phyloP scores from a whole-genome alignment of 2,113 vertebrate species.

The Porphyrio hochstetteri region DNA sequence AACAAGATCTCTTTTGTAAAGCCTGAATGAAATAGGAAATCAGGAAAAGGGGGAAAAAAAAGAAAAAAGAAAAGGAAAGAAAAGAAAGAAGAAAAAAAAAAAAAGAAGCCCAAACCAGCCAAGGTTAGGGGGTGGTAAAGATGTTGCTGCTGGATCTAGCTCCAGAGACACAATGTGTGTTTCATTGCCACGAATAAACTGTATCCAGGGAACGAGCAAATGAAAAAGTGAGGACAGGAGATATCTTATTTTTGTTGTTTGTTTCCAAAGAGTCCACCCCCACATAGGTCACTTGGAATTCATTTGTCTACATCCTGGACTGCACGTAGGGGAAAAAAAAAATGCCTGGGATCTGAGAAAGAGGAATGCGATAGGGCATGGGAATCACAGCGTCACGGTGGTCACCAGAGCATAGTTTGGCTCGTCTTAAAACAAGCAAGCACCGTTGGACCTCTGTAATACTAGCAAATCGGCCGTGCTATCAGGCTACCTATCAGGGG shows the following conservation, averaged over 20 bases:
- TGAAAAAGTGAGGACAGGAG: conserved; percentile 86
- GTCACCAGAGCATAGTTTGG: conserved; percentile 89
- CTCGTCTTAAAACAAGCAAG: conserved; percentile 87
- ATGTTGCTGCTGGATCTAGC: conserved; percentile 57
- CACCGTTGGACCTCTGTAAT: conserved; percentile 71
- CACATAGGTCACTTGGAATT: conserved; percentile 92
- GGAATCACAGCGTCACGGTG: conserved; percentile 89
- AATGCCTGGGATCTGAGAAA: conserved; percentile 86
- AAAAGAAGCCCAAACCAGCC: background rate
- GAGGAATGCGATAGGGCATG: conserved; percentile 94
- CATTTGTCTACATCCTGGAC: conserved; percentile 92
- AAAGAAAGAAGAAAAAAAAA: background rate
- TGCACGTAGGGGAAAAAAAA: conserved; percentile 79
- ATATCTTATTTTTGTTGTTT: conserved; percentile 79
- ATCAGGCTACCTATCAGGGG: conserved; percentile 80
- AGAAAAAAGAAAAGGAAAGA: background rate
- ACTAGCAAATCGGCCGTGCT: conserved; percentile 72
- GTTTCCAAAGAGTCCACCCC: conserved; percentile 86
- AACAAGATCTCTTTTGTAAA: conserved; percentile 44
- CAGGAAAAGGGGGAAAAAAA: background rate
- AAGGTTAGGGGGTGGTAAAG: conserved; percentile 39
- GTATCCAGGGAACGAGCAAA: conserved; percentile 82
- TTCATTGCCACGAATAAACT: conserved; percentile 75
- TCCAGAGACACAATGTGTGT: conserved; percentile 67
- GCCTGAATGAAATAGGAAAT: conserved; percentile 37